Evolutionary conservation across 1,140 invertebrate species (phyloP), one percentile per base, ranked within the genome.

Genomic region (Fopius arisanus): DNA sequence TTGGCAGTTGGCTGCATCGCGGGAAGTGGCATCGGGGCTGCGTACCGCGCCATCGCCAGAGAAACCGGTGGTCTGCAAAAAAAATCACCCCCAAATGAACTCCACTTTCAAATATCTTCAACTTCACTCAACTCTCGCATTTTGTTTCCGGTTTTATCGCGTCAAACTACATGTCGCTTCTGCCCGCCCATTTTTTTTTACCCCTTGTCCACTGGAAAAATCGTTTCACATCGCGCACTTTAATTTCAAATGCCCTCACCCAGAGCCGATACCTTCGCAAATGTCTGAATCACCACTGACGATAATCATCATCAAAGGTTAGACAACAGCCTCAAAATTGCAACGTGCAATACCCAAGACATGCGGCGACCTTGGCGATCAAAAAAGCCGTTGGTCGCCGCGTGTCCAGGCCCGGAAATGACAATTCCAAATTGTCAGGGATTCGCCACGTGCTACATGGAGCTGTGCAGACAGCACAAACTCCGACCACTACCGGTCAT

Each of bases 51-150:
- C 88, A 90, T 90, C 4, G 89, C 89, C 31, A 90, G 80, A 14
- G 89, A 89, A 40, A 90, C 89, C 7, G 90, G 90, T 69, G 90
- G 89, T 73, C 90, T 90, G 79, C 28, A 79, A 84, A 48, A 48
- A 48, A 48, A 16, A 43, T 43, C 4, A 43, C 1, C 28, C n/a
- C 16, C 40, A 37, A 66, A 66, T 9, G 37, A 31, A 31, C 7
- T 31, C 26, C 4, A 4, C 43, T 63, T 4, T 7, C 29, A 29
- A 66, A 16, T 12, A 21, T 68, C 26, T 31, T 70, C 70, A 43
- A 71, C 73, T 62, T 62, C 28, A 66, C 51, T 69, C 68, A 73
- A 72, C 70, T 72, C 21, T 51, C 48, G 10, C 40, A 73, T 29
- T 59, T 63, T 67, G 37, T 67, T 41, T 76, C 75, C 70, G 73